Conservation (phyloP, 2,113 vertebrate genomes). For the Pogonocichla stellata region DNA sequence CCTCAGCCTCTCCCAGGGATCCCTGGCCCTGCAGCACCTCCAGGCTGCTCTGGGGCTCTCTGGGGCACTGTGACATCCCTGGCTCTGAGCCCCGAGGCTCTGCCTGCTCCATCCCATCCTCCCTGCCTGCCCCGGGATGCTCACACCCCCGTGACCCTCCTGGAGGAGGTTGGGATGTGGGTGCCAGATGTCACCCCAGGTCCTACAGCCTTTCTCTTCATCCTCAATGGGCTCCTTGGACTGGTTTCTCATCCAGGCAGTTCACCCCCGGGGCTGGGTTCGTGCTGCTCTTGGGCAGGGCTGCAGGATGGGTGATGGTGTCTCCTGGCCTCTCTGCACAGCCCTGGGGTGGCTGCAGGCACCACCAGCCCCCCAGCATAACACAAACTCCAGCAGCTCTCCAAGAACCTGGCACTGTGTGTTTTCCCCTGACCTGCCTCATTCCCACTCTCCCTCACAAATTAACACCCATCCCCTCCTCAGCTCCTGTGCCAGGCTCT, state of each 20-base stretch:
- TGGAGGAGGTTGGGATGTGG: neutral
- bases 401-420: neutral
- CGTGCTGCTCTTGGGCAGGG: neutral
- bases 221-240: neutral
- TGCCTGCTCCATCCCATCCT: neutral
- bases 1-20: neutral
- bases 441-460: accelerated
- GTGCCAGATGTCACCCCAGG: neutral
- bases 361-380: accelerated
- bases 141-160: neutral
- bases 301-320: neutral
- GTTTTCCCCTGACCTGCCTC: neutral
- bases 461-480: neutral
- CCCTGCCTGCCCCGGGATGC: neutral
- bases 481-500: neutral
- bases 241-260: accelerated
- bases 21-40: neutral
- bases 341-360: neutral
- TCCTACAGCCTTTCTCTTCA: neutral
- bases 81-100: neutral
- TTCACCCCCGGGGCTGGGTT: neutral
- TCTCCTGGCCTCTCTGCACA: neutral
- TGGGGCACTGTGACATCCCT: neutral
- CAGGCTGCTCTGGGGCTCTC: accelerated
- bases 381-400: neutral